Evolutionary conservation across 2,888 invertebrate genomes (phyloP), one percentile per base, ranked within the genome.

Genomic region (Tuta absoluta): DNA sequence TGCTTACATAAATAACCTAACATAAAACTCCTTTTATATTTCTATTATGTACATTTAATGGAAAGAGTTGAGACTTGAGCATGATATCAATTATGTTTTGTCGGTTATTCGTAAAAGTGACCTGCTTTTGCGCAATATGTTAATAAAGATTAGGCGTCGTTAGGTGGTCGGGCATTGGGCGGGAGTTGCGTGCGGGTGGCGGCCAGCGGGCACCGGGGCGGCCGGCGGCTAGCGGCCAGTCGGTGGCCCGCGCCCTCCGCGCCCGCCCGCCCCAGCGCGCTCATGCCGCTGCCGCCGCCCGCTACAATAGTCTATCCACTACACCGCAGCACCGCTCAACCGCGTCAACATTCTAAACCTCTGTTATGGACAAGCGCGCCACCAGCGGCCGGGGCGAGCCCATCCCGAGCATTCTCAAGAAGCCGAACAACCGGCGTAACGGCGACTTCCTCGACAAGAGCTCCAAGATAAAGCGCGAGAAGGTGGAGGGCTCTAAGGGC

Each of bases 331-430:
- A 21, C 24, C 73, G 66, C 70, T 61, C 78, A 82, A 82, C 81
- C 75, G 81, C 73, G 66, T 69, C 73, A 67, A 23, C 56, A 56
- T 67, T 68, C 70, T 80, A 79, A 82, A 76, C 69, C 68, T 78
- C 74, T 85, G 87, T 85, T 85, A 91, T 91, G 91, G 91, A 91
- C 80, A 87, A 85, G 81, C 89, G 86, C 73, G 82, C 80, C 67
- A 72, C 82, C 72, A 85, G 86, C 78, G 80, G 83, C 76, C 84
- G 85, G 82, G 85, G 84, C 74, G 91, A 90, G 73, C 86, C 89
- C 81, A 87, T 89, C 78, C 89, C 89, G 68, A 90, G 91, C 79
- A 91, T 91, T 69, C 82, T 91, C 69, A 91, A 91, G 75, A 91
- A 91, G 70, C 84, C 91, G 59, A 88, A 88, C 70, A 76, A 78